Evolutionary conservation across 1,140 invertebrate genomes (phyloP).

Genomic region (Brachionus calyciflorus): DNA sequence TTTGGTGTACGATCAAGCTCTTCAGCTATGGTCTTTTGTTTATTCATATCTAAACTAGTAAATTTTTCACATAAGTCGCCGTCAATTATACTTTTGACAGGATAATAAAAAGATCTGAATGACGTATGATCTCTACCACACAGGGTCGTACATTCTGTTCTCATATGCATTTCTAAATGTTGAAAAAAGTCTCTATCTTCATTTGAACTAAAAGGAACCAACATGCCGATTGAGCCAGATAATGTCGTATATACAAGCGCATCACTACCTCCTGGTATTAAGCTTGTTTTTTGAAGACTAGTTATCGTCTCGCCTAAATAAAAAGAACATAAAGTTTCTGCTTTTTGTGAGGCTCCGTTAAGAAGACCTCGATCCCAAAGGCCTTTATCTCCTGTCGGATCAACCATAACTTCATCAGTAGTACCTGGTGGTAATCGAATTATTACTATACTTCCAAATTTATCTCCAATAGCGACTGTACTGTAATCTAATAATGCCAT

Average conservation of each 20-base stretch:
- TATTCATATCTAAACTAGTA: constrained; percentile 84
- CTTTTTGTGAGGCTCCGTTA: constrained; percentile 94
- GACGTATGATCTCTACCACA: constrained; percentile 96
- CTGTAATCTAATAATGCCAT: constrained; percentile 91
- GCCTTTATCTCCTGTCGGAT: constrained; percentile 95
- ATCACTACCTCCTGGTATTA: constrained; percentile 94
- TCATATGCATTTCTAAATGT: constrained; percentile 99
- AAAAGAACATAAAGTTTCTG: constrained; percentile 82
- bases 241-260: constrained; percentile 91
- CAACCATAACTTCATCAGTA: constrained; percentile 68
- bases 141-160: constrained; percentile 88
- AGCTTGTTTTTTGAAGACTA: constrained; percentile 76
- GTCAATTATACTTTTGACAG: constrained; percentile 97
- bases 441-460: constrained; percentile 94
- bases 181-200: constrained; percentile 76
- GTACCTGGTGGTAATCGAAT: constrained; percentile 21
- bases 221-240: constrained; percentile 86
- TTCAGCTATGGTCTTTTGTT: constrained; percentile 89
- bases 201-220: constrained; percentile 94
- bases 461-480: constrained; percentile 90
- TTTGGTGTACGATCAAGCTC: constrained; percentile 89
- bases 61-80: constrained; percentile 98
- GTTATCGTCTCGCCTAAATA: constrained; percentile 86
- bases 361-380: constrained; percentile 94
- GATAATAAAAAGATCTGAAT: constrained; percentile 94